Evolutionary conservation across 2,888 invertebrate species (phyloP), one percentile per base, ranked within the genome.

Genomic region (Rhodophaea formosa): DNA sequence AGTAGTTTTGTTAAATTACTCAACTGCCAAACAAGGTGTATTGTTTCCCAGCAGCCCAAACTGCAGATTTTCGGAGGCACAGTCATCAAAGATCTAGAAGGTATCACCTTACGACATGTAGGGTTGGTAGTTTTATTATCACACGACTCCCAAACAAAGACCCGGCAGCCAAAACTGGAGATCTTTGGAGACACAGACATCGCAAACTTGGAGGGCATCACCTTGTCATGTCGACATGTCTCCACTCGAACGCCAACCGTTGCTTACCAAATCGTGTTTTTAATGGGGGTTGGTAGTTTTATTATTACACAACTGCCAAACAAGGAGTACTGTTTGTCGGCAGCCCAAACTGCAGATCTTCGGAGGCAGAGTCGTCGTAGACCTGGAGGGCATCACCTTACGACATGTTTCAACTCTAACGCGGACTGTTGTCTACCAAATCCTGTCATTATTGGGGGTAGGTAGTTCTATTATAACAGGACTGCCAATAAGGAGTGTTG

Each of bases 371-470:
- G 74, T 79, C 3, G 73, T 90, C 0, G 77, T 89, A 1, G 90
- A 90, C 68, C 65, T 88, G 54, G 81, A 81, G 12, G 86, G 86
- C 0, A 51, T 88, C 15, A 74, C 83, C 1, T 44, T 89, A 42
- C 67, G 77, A 1, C 90, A 90, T 30, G 76, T 85, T 7, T 68
- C 89, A 0, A 66, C 81, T 0, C 59, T 90, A 14, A 89, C 88
- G 0, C 90, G 89, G 0, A 79, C 86, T 1, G 73, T 89, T 1
- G 89, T 89, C 0, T 83, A 88, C 59, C 89, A 89, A 67, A 87
- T 90, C 16, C 88, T 88, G 1, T 68, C 68, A 17, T 67, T 90
- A 1, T 66, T 88, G 75, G 90, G 90, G 75, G 89, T 90, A 58
- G n/a, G n/a, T n/a, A n/a, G n/a, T n/a, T n/a, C n/a, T n/a, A n/a